Conservation (phyloP, 2,888 invertebrate species). For the Caenorhabditis drosophilae region DNA sequence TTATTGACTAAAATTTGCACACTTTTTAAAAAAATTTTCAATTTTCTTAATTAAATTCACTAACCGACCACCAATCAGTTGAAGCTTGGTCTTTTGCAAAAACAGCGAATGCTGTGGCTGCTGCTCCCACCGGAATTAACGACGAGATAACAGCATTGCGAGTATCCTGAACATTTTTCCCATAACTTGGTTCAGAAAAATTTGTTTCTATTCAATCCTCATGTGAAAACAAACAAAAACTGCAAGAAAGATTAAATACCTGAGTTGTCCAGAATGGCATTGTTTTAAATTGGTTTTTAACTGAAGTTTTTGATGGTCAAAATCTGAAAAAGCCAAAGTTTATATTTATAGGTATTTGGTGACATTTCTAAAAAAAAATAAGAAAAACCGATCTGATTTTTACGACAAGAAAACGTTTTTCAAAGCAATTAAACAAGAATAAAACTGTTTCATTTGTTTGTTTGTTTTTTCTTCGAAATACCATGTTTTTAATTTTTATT, state of each 20-base stretch:
- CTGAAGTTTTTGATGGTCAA: conserved; percentile 27
- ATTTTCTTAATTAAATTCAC: conserved; percentile 5
- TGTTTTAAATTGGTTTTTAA: too few species aligned
- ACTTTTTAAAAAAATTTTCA: neutral
- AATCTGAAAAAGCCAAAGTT: conserved; percentile 30
- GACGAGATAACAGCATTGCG: conserved; percentile 54
- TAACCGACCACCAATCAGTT: conserved; percentile 53
- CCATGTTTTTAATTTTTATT: too few species aligned
- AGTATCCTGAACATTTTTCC: conserved; percentile 55
- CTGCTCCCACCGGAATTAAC: conserved; percentile 54
- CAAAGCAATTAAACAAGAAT: too few species aligned
- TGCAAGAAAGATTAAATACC: too few species aligned
- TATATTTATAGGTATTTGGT: too few species aligned
- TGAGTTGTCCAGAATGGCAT: conserved; percentile 57
- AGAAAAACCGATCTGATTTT: too few species aligned
- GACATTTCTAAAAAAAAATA: too few species aligned
- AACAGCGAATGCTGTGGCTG: conserved; percentile 42
- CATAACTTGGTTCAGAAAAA: neutral
- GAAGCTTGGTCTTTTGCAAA: conserved; percentile 43
- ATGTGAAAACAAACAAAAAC: too few species aligned
- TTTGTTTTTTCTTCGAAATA: too few species aligned
- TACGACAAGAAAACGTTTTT: too few species aligned
- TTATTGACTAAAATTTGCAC: conserved; percentile 35
- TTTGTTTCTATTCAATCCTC: neutral
- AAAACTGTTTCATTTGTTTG: too few species aligned